Evolutionary conservation across 2,797 vertebrate species (phyloP).

Genomic region (Tangara arthus): DNA sequence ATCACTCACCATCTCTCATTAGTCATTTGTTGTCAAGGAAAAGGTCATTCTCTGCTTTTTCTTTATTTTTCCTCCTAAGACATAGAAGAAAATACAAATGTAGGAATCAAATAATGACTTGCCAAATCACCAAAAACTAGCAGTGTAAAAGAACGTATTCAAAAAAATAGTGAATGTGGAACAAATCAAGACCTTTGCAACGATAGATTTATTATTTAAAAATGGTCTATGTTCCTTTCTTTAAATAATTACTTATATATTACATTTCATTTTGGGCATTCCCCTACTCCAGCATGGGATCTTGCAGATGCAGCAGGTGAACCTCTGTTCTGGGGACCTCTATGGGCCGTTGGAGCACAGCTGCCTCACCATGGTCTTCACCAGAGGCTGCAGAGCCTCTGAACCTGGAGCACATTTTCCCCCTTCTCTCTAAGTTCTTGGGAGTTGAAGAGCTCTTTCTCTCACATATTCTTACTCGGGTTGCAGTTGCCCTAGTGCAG

Average conservation of each 20-base stretch:
- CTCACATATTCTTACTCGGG: neutral
- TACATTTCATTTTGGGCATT: neutral
- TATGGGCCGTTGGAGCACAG: neutral
- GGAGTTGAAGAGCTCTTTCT: neutral
- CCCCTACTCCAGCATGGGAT: neutral
- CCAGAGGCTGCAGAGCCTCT: neutral
- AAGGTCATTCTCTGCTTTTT: neutral
- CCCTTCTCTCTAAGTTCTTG: neutral
- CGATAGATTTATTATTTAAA: neutral
- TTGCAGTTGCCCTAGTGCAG: neutral
- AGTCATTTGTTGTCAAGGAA: neutral
- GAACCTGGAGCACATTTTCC: too few relatives aligned
- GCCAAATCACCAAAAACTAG: neutral
- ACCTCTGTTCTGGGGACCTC: neutral
- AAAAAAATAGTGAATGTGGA: neutral
- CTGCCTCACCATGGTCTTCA: neutral
- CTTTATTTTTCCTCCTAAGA: neutral
- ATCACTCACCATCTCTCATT: neutral
- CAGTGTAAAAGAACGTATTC: fast-evolving
- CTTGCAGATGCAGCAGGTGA: neutral
- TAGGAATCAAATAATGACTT: neutral
- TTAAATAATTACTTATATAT: neutral
- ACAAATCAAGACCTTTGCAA: neutral
- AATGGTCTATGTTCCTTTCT: neutral
- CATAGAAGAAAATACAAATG: neutral